These are phyloP conservation scores for Riparia riparia DNA, from an alignment of 2,113 vertebrate genomes.

Conservation along the genomic window DNA sequence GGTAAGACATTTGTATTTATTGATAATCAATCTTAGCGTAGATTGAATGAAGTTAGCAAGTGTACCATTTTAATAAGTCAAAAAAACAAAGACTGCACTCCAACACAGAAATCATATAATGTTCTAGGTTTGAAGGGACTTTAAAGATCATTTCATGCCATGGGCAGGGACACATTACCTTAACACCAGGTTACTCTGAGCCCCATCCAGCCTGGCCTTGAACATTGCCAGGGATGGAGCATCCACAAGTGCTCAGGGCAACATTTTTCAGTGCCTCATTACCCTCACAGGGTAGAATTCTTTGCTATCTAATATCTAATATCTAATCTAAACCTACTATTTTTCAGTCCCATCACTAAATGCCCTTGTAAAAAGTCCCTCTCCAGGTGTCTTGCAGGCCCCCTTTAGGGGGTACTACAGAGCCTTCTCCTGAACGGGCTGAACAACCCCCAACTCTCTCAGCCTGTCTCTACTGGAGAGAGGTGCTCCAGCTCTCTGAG, in stretches of 20 bases:
- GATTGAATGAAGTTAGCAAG: not conserved
- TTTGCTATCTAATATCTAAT: not conserved
- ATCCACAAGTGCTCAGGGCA: not conserved
- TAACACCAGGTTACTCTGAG: not conserved
- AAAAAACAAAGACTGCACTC: not conserved
- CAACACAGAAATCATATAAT: not conserved
- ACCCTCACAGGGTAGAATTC: not conserved
- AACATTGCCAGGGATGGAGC: not conserved
- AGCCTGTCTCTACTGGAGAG: not conserved
- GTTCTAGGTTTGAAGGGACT: not conserved
- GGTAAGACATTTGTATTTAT: not conserved
- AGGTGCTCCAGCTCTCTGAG: not conserved
- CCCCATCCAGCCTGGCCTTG: not conserved
- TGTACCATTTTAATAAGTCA: not conserved
- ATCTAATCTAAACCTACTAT: not conserved
- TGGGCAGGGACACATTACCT: not conserved
- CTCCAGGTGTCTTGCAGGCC: not conserved
- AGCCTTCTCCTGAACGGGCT: not conserved
- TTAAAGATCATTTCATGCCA: not conserved
- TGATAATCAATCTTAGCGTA: not conserved
- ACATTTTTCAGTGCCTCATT: not conserved
- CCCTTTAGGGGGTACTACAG: not conserved
- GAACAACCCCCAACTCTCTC: not conserved
- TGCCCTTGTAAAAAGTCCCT: not conserved
- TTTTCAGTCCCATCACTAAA: not conserved